Conservation (phyloP, 2,888 invertebrate genomes). For the Oscheius myriophilus region DNA sequence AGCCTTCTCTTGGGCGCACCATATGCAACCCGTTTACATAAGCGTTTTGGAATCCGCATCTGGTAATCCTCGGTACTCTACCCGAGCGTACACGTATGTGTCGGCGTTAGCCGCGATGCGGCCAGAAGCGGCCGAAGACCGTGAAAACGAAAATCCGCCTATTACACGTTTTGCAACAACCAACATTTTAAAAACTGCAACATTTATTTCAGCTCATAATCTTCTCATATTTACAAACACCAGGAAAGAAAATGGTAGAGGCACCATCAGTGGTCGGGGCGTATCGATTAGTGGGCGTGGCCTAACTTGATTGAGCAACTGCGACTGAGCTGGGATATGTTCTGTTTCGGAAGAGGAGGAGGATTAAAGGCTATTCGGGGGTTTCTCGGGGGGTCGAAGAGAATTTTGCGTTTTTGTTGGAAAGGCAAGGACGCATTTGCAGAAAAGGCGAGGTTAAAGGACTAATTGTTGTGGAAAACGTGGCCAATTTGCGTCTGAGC, state of each 20-base stretch:
- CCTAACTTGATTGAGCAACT: slow-evolving; percentile 8
- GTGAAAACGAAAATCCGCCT: too few relatives aligned
- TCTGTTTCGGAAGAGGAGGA: background rate
- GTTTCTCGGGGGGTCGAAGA: background rate
- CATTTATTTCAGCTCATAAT: too few relatives aligned
- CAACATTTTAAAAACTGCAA: slow-evolving; percentile 3
- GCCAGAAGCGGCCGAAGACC: too few relatives aligned
- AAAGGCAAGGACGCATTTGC: slow-evolving; percentile 21
- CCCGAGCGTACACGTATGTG: too few relatives aligned
- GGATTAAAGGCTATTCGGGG: slow-evolving; percentile 2
- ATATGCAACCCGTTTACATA: too few relatives aligned
- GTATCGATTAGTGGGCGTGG: background rate
- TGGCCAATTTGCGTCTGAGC: slow-evolving; percentile 60
- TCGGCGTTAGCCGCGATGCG: too few relatives aligned
- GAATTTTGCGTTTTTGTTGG: background rate
- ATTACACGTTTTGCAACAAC: too few relatives aligned
- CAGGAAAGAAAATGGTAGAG: background rate
- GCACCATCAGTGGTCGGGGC: too few relatives aligned
- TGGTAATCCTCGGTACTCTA: too few relatives aligned
- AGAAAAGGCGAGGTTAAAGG: slow-evolving; percentile 2
- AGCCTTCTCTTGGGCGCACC: too few relatives aligned
- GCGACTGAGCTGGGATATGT: slow-evolving; percentile 3
- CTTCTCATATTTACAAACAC: slow-evolving; percentile 21
- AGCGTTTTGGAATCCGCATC: too few relatives aligned
- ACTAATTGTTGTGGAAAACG: slow-evolving; percentile 46